Base-by-base conservation (phyloP, 2,113 vertebrate genomes). In the Entelurus aequoreus region DNA sequence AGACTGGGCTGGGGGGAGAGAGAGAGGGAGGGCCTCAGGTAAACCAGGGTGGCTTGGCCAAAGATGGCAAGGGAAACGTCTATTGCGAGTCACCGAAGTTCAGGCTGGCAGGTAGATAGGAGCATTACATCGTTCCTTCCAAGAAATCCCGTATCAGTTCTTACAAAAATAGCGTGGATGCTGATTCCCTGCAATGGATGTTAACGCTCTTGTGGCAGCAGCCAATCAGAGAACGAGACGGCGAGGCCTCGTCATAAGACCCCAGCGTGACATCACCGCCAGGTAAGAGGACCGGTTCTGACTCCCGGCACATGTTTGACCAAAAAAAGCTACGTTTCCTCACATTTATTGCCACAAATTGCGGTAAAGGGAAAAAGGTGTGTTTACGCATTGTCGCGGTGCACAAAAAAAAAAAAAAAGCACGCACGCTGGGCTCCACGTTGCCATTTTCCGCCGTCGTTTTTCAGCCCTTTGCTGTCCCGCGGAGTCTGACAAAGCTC, bases 151-250 rank as follows among this genome's bases (percentile, higher is more conserved):
- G 35, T 6, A 37, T 58, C 1, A 53, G 13, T 57, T 28, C 13
- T 14, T 56, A 47, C 15, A 47, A 15, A 15, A n/a, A 9, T 8
- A 56, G n/a, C 59, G 14, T 35, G 37, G 51, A 64, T 14, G 54
- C 13, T 66, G 57, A 8, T 44, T 78, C 59, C 51, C 76, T 71
- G 59, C 63, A 51, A 7, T 63, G 84, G 86, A 86, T 72, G 68
- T 71, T 19, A 74, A 72, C 9, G 38, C 60, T 65, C 67, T 28
- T 69, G 59, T 75, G 77, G 76, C 68, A 55, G 66, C 28, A 0
- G 70, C 62, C 83, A 86, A 88, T 84, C 84, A 85, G 81, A 80
- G 67, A 40, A 51, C 80, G 68, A 78, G 73, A 84, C 54, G 12
- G n/a, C 28, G 28, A 55, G 70, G 72, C 79, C 80, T 42, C 82